Evolutionary conservation across 2,797 vertebrate genomes (phyloP), one percentile per base, ranked within the genome.

Genomic region (Myiothlypis chrysogaster): DNA sequence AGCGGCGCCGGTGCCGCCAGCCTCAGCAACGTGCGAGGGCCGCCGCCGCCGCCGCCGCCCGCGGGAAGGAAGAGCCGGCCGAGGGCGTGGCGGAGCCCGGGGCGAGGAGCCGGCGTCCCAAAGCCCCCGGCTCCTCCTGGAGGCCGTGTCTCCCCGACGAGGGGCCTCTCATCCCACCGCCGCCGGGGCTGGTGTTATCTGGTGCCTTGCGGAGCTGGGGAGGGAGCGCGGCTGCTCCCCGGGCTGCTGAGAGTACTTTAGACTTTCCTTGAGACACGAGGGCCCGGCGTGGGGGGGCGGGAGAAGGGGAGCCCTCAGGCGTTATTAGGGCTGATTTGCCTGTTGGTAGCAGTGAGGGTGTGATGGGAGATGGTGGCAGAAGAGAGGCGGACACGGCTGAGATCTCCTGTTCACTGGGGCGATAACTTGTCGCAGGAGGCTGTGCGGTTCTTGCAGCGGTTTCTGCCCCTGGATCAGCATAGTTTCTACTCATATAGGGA

Each of bases 131-230:
- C 61, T 84, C 15, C 30, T 39, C 27, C 30, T 50, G 25, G 10
- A 18, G 21, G 43, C n/a, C 20, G 14, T 25, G 55, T 30, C 9
- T 7, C 10, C 49, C 46, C 19, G 41, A 2, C 17, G 4, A 35
- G 32, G 30, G 66, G 82, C 93, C 91, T 81, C 56, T 9, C 4
- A 32, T 18, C 59, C 57, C 34, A 66, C 59, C 49, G 83, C 55
- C 55, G 68, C 55, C 47, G 63, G 71, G 78, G 73, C 82, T 14
- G 71, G 41, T 41, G 90, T 96, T 96, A 97, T 95, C 96, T 96
- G 80, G 78, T 96, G 83, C 96, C 94, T 97, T 96, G 94, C 59
- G 93, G 90, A 93, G 94, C 64, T 46, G 83, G 69, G 47, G 87
- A 83, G 89, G 76, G 93, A 90, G 87, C 52, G 78, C 25, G 83